Conservation (phyloP, 2,113 vertebrate genomes). For the Prolemur simus region DNA sequence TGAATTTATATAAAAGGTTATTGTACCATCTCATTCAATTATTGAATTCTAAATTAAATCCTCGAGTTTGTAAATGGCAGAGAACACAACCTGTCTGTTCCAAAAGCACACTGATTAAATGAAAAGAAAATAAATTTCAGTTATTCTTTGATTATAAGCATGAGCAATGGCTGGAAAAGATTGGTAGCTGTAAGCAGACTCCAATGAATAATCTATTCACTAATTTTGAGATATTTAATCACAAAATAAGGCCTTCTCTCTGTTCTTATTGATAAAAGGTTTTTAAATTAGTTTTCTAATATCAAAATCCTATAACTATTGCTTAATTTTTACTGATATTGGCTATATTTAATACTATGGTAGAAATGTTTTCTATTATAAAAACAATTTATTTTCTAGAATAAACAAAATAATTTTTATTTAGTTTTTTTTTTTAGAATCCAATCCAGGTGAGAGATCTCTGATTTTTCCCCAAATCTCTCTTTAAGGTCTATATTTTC, state of each 20-base stretch:
- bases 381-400: constrained; percentile 17
- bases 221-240: constrained; percentile 48
- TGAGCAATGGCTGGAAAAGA: constrained; percentile 1
- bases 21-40: constrained; percentile 61
- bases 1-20: constrained; percentile 70
- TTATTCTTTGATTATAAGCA: constrained; percentile 38
- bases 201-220: not conserved
- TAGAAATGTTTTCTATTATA: not conserved
- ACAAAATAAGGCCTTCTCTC: not conserved
- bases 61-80: constrained; percentile 55
- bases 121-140: constrained; percentile 62
- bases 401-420: not conserved
- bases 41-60: constrained; percentile 74
- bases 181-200: not conserved
- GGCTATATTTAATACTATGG: not conserved
- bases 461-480: not conserved
- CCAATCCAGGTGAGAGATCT: not conserved
- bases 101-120: constrained; percentile 56
- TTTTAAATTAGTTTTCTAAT: constrained; percentile 30
- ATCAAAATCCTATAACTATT: constrained; percentile 2
- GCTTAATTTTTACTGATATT: constrained; percentile 8
- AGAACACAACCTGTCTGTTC: constrained; percentile 47
- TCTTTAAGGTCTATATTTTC: not conserved
- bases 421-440: not conserved
- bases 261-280: not conserved